phyloP scores from a whole-genome alignment of 2,113 vertebrate genomes.

The Podarcis cretensis region DNA sequence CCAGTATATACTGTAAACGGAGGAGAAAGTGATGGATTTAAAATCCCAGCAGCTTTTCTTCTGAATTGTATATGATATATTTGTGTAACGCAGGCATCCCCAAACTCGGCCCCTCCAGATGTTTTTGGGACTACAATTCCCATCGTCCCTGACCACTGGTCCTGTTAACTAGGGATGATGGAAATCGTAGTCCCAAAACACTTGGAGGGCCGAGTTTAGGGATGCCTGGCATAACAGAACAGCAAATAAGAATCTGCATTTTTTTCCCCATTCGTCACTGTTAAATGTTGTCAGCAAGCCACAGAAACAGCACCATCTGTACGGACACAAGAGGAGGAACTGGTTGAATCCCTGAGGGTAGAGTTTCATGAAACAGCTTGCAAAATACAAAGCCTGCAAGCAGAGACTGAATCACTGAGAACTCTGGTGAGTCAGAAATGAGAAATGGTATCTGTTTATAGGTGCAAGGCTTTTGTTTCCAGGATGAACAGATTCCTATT shows the following conservation, averaged over 20 bases:
- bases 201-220: too few species aligned
- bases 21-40: fast-evolving
- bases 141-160: too few species aligned
- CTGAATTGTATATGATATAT: neutral
- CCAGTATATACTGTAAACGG: neutral
- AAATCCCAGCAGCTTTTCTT: neutral
- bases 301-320: slow-evolving; percentile 66
- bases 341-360: slow-evolving; percentile 82
- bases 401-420: slow-evolving; percentile 90
- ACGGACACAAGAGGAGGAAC: slow-evolving; percentile 85
- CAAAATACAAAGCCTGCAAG: slow-evolving; percentile 92
- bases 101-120: too few species aligned
- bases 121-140: too few species aligned
- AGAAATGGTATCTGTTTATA: neutral
- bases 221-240: neutral
- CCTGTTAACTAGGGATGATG: too few species aligned
- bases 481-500: neutral
- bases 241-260: neutral
- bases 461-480: fast-evolving
- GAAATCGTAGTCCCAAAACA: too few species aligned
- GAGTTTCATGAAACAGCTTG: slow-evolving; percentile 84
- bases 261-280: neutral
- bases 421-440: slow-evolving; percentile 82
- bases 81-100: neutral
- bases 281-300: slow-evolving; percentile 68